These are phyloP conservation scores for Damaliscus lunatus DNA, from an alignment of 2,113 vertebrate species.

Conservation along the genomic window DNA sequence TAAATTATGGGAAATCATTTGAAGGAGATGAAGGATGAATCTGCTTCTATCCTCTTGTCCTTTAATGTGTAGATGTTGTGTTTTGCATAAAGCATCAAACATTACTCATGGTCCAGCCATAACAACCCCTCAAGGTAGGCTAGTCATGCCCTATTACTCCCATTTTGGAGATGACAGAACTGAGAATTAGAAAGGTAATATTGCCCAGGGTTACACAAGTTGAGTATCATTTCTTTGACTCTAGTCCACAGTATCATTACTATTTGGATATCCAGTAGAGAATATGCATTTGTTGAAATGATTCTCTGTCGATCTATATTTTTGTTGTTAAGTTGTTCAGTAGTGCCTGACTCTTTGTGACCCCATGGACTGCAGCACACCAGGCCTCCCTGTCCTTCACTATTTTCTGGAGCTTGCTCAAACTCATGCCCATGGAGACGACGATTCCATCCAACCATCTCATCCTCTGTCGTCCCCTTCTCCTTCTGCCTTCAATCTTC, in stretches of 20 bases:
- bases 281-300: neutral
- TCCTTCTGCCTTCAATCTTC: neutral
- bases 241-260: neutral
- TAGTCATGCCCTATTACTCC: neutral
- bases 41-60: neutral
- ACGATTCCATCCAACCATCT: neutral
- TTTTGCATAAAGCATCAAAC: neutral
- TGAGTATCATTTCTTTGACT: neutral
- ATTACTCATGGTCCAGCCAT: neutral
- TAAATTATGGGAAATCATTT: neutral
- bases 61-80: fast-evolving
- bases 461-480: neutral
- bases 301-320: neutral
- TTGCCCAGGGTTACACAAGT: neutral
- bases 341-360: neutral
- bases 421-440: neutral
- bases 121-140: neutral
- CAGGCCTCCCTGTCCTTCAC: neutral
- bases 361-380: neutral
- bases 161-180: neutral
- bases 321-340: neutral
- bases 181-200: neutral
- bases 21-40: neutral
- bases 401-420: neutral
- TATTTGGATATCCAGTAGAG: neutral